These are phyloP conservation scores for Netelia virgata DNA, from an alignment of 2,888 invertebrate species.

Conservation along the genomic window DNA sequence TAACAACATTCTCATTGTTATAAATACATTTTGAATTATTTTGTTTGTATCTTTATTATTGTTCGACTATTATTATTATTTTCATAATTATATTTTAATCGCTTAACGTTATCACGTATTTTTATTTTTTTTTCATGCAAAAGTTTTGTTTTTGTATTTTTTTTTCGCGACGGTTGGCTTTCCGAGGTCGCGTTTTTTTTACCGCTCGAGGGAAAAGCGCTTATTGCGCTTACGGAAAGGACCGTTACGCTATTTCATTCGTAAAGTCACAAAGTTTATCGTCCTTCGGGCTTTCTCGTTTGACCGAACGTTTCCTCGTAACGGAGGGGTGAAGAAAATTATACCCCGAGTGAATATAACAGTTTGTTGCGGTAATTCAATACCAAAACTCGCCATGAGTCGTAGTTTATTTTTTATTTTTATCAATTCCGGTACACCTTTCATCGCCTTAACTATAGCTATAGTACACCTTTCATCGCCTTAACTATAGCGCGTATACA, in stretches of 20 bases:
- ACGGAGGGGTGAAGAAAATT: conserved; percentile 43
- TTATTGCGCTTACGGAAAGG: conserved; percentile 1
- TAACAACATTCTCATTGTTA: no score
- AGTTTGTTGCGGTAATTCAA: conserved; percentile 59
- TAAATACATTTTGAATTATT: no score
- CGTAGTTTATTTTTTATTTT: conserved; percentile 40
- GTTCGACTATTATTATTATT: no score
- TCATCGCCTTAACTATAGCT: background rate
- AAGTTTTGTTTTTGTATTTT: no score
- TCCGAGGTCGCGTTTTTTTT: no score
- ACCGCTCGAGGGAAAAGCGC: background rate
- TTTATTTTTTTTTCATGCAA: no score
- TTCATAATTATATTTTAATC: no score
- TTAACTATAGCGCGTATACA: no score
- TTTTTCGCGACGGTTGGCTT: no score
- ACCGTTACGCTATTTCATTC: conserved; percentile 27
- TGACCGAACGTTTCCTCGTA: background rate
- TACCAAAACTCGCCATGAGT: conserved; percentile 33
- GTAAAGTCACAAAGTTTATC: conserved; percentile 43
- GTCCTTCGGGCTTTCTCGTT: conserved; percentile 35
- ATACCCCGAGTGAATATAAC: conserved; percentile 44
- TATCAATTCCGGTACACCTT: background rate
- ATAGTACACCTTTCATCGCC: background rate
- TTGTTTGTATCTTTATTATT: no score
- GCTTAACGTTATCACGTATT: no score